Conservation (phyloP, 2,113 vertebrate species). For the Pollimyrus isidori region DNA sequence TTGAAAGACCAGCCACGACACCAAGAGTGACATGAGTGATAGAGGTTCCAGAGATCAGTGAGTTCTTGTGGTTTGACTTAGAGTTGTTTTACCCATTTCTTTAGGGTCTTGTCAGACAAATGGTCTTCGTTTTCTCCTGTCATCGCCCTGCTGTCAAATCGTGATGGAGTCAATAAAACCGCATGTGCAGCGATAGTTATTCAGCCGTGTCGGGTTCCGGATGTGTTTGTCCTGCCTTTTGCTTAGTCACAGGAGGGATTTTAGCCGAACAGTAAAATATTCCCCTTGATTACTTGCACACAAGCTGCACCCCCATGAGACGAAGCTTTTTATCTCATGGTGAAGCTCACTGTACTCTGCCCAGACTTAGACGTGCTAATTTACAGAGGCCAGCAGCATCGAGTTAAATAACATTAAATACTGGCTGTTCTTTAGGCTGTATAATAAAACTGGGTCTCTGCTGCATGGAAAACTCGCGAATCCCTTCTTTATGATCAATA, state of each 20-base stretch:
- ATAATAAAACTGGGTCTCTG: constrained; percentile 15
- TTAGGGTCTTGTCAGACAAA: background rate
- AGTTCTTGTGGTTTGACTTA: background rate
- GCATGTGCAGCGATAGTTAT: background rate
- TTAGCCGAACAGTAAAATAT: constrained; percentile 22
- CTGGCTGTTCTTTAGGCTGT: constrained; percentile 33
- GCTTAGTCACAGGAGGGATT: background rate
- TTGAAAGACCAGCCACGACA: background rate
- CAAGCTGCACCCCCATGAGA: background rate
- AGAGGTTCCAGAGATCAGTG: background rate
- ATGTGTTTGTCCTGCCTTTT: background rate
- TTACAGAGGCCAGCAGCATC: constrained; percentile 35
- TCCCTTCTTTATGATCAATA: background rate
- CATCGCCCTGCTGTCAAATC: background rate
- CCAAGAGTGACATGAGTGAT: background rate
- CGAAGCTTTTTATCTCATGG: background rate
- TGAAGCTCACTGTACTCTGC: constrained; percentile 3
- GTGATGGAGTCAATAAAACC: background rate
- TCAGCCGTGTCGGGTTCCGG: background rate
- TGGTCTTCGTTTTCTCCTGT: background rate
- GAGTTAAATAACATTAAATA: constrained; percentile 31
- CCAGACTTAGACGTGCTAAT: constrained; percentile 34
- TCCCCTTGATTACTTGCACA: constrained; percentile 22
- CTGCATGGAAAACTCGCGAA: background rate
- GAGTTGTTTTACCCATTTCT: background rate